Evolutionary conservation across 92 coral and sea anemone species (phyloP), one percentile per base, ranked within the genome.

Genomic region (Palythoa heliodiscus): DNA sequence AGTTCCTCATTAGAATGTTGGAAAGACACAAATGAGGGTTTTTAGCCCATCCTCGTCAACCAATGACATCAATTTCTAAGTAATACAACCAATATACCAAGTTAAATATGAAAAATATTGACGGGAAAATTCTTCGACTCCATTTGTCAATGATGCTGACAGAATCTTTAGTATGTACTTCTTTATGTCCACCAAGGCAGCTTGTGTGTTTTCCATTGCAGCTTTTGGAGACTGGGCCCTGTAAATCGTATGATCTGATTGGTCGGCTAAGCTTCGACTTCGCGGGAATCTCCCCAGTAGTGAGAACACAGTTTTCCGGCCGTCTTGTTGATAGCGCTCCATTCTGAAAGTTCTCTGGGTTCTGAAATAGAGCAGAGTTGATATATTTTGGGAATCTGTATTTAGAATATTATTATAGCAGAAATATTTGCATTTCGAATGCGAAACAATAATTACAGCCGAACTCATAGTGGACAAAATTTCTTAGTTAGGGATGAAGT

Each of bases 11-110:
- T 5, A 43, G 50, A 5, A 43, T 5, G 50, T 5, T 3, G 50
- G 50, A 8, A 43, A 43, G 50, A 43, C 9, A 43, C 2, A 19
- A 4, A 0, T 29, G 35, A 29, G 35, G n/a, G n/a, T 43, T 43
- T 20, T 17, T 29, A 24, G 11, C 8, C 10, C 40, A 23, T 9
- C 40, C 38, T 24, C 47, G 50, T 43, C 38, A 72, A 17, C 25
- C 12, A 40, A 1, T 72, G 0, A n/a, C 61, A n/a, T 17, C 76
- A 43, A 88, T 14, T n/a, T 71, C 81, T 48, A 86, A 64, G 63
- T 84, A 93, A 40, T 84, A 89, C 66, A 90, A 37, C 95, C 95
- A 94, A 61, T 94, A 94, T 3, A 92, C 15, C 0, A 81, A 23
- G 74, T 94, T 94, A 63, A 92, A 94, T 61, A 83, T 9, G 47